phyloP scores from a whole-genome alignment of 2,113 vertebrate genomes.

The Anarrhichthys ocellatus region DNA sequence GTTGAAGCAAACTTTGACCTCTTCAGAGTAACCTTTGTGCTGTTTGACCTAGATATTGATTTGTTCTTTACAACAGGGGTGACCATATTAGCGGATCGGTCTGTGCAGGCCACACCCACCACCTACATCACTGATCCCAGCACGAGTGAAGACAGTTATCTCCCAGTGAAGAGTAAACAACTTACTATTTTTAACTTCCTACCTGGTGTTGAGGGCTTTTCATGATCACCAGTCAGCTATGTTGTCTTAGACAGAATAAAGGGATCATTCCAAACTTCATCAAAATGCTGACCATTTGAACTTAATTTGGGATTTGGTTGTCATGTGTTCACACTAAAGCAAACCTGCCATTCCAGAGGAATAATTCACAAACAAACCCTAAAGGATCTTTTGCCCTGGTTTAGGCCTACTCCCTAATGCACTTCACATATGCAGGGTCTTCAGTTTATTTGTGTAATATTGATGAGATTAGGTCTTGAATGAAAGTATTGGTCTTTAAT shows the following conservation, averaged over 20 bases:
- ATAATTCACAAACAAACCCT: not conserved
- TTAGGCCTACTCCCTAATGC: not conserved
- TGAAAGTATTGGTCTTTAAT: constrained; percentile 64
- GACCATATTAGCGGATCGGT: constrained; percentile 70
- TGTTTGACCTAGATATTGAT: constrained; percentile 88
- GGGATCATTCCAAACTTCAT: not conserved
- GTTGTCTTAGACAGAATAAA: not conserved
- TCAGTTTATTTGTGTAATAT: constrained; percentile 48
- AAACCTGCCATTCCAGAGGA: not conserved
- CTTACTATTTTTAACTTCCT: constrained; percentile 17
- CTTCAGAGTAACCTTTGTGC: constrained; percentile 86
- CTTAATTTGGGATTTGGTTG: not conserved
- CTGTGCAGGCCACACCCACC: constrained; percentile 50
- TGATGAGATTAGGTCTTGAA: constrained; percentile 54
- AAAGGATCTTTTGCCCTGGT: not conserved
- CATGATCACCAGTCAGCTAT: not conserved
- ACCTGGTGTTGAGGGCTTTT: not conserved
- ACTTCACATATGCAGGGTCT: not conserved
- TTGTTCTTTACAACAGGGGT: constrained; percentile 82
- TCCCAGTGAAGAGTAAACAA: constrained; percentile 39
- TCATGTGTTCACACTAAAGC: not conserved
- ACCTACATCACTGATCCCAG: constrained; percentile 36
- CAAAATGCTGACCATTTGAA: not conserved
- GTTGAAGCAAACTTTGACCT: constrained; percentile 84
- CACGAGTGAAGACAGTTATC: constrained; percentile 21